Conservation (phyloP, 2,888 invertebrate species). For the Sinopyrophorus schimmeli region DNA sequence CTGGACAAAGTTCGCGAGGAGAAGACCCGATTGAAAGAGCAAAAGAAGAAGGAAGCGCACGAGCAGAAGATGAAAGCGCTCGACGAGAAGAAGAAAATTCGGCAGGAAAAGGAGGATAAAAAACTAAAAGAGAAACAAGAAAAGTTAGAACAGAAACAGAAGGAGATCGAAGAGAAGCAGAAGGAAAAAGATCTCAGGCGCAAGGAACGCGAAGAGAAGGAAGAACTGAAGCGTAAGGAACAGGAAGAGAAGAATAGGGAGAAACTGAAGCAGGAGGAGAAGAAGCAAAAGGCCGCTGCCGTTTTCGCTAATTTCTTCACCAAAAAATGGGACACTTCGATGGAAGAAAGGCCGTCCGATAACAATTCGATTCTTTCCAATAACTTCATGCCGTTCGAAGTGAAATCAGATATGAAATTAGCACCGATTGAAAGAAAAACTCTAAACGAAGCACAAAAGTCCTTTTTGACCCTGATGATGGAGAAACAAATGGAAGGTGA, state of each 20-base stretch:
- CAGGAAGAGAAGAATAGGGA: conserved; percentile 45
- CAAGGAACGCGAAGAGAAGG: conserved; percentile 56
- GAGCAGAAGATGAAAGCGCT: conserved; percentile 58
- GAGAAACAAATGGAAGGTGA: conserved; percentile 56
- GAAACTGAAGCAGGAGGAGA: conserved; percentile 68
- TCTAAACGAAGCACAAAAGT: conserved; percentile 60
- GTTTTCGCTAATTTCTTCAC: conserved; percentile 83
- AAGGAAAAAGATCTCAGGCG: conserved; percentile 61
- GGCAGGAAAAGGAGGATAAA: conserved; percentile 35
- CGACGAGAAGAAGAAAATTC: too few relatives aligned
- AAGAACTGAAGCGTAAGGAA: conserved; percentile 57
- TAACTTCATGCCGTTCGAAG: conserved; percentile 68
- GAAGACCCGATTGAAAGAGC: conserved; percentile 54
- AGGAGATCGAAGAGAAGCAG: conserved; percentile 56
- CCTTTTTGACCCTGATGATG: conserved; percentile 59
- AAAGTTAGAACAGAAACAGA: conserved; percentile 52
- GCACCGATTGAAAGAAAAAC: conserved; percentile 70
- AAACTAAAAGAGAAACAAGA: conserved; percentile 49
- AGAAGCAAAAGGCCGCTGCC: conserved; percentile 76
- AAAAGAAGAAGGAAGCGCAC: conserved; percentile 59
- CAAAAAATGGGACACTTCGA: conserved; percentile 54
- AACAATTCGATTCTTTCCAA: conserved; percentile 58
- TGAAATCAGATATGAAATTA: conserved; percentile 87
- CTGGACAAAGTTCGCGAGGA: conserved; percentile 63
- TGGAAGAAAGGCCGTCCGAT: conserved; percentile 49